Conservation (phyloP, 2,113 vertebrate species). For the Pedetes capensis region DNA sequence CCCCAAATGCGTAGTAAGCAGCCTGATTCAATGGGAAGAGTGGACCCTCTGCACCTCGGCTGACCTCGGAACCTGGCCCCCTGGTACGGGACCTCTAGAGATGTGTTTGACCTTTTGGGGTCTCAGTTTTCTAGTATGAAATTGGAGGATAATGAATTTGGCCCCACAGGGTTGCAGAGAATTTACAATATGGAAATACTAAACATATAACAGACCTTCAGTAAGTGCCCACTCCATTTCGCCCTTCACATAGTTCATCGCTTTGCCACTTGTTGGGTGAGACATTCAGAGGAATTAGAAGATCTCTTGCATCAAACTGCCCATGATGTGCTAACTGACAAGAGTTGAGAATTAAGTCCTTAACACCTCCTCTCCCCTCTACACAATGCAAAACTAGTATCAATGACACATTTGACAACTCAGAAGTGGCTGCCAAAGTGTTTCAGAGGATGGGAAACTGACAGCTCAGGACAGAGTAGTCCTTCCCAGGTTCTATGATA, state of each 20-base stretch:
- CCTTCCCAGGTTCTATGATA: constrained; percentile 59
- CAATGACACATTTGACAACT: constrained; percentile 68
- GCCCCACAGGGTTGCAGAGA: accelerated
- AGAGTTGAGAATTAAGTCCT: constrained; percentile 54
- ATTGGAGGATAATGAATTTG: not conserved
- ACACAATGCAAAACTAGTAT: constrained; percentile 72
- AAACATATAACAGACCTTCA: not conserved
- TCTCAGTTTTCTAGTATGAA: not conserved
- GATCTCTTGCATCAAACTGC: constrained; percentile 35
- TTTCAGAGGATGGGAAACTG: constrained; percentile 66
- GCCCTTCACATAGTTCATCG: not conserved
- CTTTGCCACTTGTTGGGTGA: not conserved
- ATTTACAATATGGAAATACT: not conserved
- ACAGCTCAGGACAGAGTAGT: constrained; percentile 73
- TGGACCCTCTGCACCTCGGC: not conserved
- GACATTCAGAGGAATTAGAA: not conserved
- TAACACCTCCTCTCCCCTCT: constrained; percentile 44
- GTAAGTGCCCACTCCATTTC: not conserved
- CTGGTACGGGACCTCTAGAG: not conserved
- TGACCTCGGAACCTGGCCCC: accelerated
- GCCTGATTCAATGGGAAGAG: not conserved
- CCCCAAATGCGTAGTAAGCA: not conserved
- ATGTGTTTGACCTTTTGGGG: too few relatives aligned
- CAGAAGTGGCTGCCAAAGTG: constrained; percentile 63
- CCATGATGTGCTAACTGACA: constrained; percentile 46